Percentiles rank a stretch among this genome's conserved stretches.
phyloP scores from a whole-genome alignment of 2,113 vertebrate genomes.

The Otolemur garnettii region DNA sequence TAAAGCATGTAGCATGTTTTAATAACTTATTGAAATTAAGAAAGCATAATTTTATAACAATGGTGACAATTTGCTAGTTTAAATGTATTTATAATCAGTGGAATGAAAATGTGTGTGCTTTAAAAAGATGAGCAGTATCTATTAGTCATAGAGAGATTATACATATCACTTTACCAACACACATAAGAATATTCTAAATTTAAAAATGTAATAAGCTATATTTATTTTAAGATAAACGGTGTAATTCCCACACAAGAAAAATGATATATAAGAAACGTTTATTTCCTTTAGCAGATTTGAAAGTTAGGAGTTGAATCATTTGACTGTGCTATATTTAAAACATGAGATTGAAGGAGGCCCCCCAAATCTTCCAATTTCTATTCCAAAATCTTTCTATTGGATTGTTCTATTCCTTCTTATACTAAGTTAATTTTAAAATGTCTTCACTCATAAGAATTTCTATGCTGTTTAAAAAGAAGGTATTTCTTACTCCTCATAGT shows the following conservation, averaged over 20 bases:
- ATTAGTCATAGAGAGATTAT: neutral
- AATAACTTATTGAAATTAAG: neutral
- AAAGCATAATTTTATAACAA: neutral
- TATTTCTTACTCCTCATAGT: neutral
- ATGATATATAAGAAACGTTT: neutral
- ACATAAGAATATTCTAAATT: neutral
- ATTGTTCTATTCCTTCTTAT: neutral
- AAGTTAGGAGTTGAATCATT: neutral
- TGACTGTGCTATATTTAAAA: neutral
- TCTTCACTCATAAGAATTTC: neutral
- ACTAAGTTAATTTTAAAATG: neutral
- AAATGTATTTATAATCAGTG: conserved; percentile 11
- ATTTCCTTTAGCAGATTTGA: neutral
- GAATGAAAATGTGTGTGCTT: conserved; percentile 27
- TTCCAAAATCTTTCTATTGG: neutral
- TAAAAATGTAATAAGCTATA: neutral
- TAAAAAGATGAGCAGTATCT: neutral
- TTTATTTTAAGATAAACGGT: neutral
- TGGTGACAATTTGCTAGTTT: neutral
- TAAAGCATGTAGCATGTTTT: neutral
- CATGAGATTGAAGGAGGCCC: neutral
- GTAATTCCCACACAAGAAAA: neutral
- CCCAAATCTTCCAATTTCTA: neutral
- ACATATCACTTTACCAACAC: neutral
- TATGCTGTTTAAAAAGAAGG: neutral